These are phyloP conservation scores for Cydia fagiglandana DNA, from an alignment of 1,140 invertebrate genomes.

Conservation along the genomic window DNA sequence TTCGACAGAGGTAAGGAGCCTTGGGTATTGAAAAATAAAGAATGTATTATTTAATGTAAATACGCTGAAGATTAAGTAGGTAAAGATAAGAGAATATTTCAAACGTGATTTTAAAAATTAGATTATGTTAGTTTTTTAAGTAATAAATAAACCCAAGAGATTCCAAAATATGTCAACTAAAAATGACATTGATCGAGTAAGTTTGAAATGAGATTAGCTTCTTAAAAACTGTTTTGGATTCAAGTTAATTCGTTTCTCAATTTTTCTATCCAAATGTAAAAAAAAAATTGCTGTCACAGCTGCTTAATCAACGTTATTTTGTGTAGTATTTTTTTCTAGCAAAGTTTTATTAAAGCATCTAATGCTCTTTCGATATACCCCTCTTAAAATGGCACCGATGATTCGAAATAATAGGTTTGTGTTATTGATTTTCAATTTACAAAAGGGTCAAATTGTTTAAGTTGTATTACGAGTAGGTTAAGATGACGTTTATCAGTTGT, in stretches of 20 bases:
- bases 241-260: background rate
- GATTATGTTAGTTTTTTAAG: background rate
- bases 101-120: background rate
- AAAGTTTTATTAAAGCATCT: no score
- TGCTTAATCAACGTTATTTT: no score
- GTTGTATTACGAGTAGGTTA: no score
- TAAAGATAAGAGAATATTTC: background rate
- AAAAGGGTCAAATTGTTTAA: no score
- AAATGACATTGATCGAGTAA: slow-evolving; percentile 2
- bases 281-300: no score
- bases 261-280: background rate
- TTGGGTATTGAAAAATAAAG: background rate
- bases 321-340: no score
- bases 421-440: no score
- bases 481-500: no score
- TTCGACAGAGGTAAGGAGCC: background rate
- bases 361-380: no score
- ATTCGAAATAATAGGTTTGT: no score
- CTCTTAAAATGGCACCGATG: no score
- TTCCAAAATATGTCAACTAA: background rate
- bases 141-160: slow-evolving; percentile 2
- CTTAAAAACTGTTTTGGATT: background rate
- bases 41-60: background rate
- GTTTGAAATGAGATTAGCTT: background rate
- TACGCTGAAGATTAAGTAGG: background rate